A percentile compares a stretch with the other conserved stretches of the same genome.
These are phyloP conservation scores for Cladopsammia gracilis DNA, from an alignment of 64 coral and sea anemone species.

Conservation along the genomic window DNA sequence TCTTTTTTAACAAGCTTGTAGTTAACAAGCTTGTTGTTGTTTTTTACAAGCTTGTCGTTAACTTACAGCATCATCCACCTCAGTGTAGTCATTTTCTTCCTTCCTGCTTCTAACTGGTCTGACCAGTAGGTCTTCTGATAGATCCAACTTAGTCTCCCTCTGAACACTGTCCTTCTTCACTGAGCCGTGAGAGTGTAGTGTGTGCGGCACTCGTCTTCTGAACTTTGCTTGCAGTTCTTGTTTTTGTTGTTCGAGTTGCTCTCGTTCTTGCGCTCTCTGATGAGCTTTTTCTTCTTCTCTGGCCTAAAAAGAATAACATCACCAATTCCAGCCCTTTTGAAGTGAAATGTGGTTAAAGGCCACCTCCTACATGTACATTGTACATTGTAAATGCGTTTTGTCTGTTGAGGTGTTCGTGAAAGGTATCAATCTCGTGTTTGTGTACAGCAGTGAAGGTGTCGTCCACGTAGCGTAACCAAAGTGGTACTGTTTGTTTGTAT, in stretches of 20 bases:
- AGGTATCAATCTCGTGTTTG: too few relatives aligned
- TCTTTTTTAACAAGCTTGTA: not conserved
- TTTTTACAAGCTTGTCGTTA: not conserved
- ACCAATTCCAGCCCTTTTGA: too few relatives aligned
- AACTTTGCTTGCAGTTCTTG: slow-evolving; percentile 46
- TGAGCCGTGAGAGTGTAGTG: not conserved
- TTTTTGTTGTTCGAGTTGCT: slow-evolving; percentile 61
- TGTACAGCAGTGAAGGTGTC: too few relatives aligned
- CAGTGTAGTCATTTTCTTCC: not conserved
- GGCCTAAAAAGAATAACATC: slow-evolving; percentile 2
- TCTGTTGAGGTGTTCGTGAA: too few relatives aligned
- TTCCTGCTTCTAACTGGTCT: slow-evolving; percentile 34
- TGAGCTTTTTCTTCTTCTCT: slow-evolving; percentile 52
- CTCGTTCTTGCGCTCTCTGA: slow-evolving; percentile 39
- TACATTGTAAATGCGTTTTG: too few relatives aligned
- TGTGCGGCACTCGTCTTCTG: not conserved
- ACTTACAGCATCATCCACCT: not conserved
- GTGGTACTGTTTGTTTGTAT: too few relatives aligned
- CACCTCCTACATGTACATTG: too few relatives aligned
- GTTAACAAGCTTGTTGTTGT: too few relatives aligned
- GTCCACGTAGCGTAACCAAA: too few relatives aligned
- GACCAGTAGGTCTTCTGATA: slow-evolving; percentile 22
- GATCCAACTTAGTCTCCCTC: slow-evolving; percentile 17
- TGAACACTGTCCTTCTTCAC: slow-evolving; percentile 36
- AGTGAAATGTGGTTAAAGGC: too few relatives aligned